These are phyloP conservation scores for Eristalis arbustorum DNA, from an alignment of 2,888 invertebrate genomes.

Conservation along the genomic window DNA sequence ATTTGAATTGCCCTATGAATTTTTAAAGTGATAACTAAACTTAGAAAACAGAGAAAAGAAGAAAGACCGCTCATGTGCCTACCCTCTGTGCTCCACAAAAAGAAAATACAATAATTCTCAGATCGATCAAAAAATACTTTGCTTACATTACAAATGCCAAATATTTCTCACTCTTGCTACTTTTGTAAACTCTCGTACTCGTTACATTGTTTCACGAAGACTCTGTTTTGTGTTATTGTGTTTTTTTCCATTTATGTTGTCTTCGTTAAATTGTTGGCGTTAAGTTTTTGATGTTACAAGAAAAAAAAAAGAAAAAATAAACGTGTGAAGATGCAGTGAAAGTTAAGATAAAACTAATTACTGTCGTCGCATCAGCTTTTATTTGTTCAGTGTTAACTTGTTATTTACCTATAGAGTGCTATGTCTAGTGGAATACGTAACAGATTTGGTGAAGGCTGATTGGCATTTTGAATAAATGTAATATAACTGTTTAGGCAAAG, in stretches of 20 bases:
- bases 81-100: constrained; percentile 79
- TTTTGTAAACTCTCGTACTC: background rate
- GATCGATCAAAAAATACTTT: constrained; percentile 48
- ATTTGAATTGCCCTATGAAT: constrained; percentile 49
- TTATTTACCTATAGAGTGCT: constrained; percentile 30
- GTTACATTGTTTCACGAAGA: constrained; percentile 9
- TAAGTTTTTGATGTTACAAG: background rate
- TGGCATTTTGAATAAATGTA: constrained; percentile 58
- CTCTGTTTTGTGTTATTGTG: constrained; percentile 35
- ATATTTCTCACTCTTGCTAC: constrained; percentile 21
- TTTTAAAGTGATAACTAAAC: constrained; percentile 39
- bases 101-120: constrained; percentile 50
- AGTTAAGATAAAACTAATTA: background rate
- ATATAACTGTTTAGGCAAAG: constrained; percentile 21
- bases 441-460: constrained; percentile 68
- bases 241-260: constrained; percentile 7
- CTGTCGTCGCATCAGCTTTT: constrained; percentile 5
- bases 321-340: background rate
- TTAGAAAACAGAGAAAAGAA: constrained; percentile 62
- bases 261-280: constrained; percentile 11
- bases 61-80: constrained; percentile 80
- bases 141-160: constrained; percentile 66
- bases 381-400: constrained; percentile 26
- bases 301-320: background rate
- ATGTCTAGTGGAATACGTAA: constrained; percentile 26